Evolutionary conservation across 2,888 invertebrate genomes (phyloP).

Genomic region (Nipponacmea schrenckii): DNA sequence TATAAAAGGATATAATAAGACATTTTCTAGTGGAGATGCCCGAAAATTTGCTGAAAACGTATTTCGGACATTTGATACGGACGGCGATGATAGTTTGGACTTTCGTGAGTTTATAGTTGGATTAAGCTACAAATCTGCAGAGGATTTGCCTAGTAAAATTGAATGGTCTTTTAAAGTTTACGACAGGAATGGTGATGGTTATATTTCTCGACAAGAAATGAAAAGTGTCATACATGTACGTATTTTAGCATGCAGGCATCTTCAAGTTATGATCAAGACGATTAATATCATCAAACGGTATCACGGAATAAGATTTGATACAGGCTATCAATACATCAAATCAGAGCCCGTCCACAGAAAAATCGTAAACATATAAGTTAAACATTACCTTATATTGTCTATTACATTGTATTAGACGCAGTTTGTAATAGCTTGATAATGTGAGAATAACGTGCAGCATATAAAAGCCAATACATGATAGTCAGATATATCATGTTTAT

Average conservation of each 20-base stretch:
- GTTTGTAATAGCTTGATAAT: no score
- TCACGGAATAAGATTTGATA: no score
- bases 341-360: no score
- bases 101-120: slow-evolving; percentile 96
- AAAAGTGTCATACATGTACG: slow-evolving; percentile 91
- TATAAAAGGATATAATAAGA: slow-evolving; percentile 97
- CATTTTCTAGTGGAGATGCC: slow-evolving; percentile 89
- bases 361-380: no score
- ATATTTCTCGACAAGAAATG: slow-evolving; percentile 96
- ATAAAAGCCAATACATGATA: no score
- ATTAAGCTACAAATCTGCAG: slow-evolving; percentile 94
- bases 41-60: slow-evolving; percentile 98
- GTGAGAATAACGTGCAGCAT: no score
- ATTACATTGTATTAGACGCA: no score
- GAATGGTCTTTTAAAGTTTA: slow-evolving; percentile 99
- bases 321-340: no score
- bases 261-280: no score
- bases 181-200: slow-evolving; percentile 96
- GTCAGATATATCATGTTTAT: no score
- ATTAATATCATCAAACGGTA: no score
- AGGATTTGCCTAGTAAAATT: slow-evolving; percentile 94
- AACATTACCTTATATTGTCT: no score
- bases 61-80: slow-evolving; percentile 82
- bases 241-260: slow-evolving; percentile 69
- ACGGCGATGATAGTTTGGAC: slow-evolving; percentile 94